Conservation (phyloP, 2,797 vertebrate genomes). For the Hyperoplus lanceolatus region DNA sequence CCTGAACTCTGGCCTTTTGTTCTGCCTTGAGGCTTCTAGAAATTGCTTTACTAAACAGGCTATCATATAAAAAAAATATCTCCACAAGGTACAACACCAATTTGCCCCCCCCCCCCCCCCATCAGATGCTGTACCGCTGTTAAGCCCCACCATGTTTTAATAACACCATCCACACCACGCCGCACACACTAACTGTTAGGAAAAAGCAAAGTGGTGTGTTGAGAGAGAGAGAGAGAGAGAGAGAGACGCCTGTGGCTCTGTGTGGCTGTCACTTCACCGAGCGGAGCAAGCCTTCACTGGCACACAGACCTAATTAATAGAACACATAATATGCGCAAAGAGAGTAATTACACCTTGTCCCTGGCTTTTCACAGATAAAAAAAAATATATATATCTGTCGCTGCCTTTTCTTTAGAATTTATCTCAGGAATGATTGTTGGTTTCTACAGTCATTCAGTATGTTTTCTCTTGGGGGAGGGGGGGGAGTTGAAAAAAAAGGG, state of each 20-base stretch:
- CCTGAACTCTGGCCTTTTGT: slow-evolving; percentile 75
- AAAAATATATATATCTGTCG: background rate
- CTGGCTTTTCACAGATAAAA: slow-evolving; percentile 50
- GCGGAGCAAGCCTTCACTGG: slow-evolving; percentile 28
- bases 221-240: slow-evolving; percentile 1
- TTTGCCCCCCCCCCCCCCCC: slow-evolving; percentile 47
- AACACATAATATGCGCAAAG: slow-evolving; percentile 54
- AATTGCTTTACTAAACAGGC: slow-evolving; percentile 71
- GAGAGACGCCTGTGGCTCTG: slow-evolving; percentile 39
- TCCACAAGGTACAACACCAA: slow-evolving; percentile 47
- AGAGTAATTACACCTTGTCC: slow-evolving; percentile 65
- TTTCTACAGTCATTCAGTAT: slow-evolving; percentile 65
- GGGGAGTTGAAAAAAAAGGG: slow-evolving; percentile 1
- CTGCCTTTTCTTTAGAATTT: slow-evolving; percentile 54
- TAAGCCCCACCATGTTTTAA: slow-evolving; percentile 65
- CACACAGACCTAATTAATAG: slow-evolving; percentile 64
- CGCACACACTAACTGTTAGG: slow-evolving; percentile 28
- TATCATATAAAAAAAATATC: slow-evolving; percentile 69
- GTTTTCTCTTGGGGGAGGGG: background rate
- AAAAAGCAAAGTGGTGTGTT: slow-evolving; percentile 31
- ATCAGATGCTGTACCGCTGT: slow-evolving; percentile 55
- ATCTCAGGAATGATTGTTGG: slow-evolving; percentile 57
- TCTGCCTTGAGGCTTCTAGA: slow-evolving; percentile 65
- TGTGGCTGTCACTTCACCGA: slow-evolving; percentile 47
- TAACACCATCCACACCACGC: slow-evolving; percentile 28